Percentiles rank a stretch among this genome's conserved stretches.
These are phyloP conservation scores for Schizopygopsis malacanthus DNA, from an alignment of 2,797 vertebrate genomes.

Conservation along the genomic window DNA sequence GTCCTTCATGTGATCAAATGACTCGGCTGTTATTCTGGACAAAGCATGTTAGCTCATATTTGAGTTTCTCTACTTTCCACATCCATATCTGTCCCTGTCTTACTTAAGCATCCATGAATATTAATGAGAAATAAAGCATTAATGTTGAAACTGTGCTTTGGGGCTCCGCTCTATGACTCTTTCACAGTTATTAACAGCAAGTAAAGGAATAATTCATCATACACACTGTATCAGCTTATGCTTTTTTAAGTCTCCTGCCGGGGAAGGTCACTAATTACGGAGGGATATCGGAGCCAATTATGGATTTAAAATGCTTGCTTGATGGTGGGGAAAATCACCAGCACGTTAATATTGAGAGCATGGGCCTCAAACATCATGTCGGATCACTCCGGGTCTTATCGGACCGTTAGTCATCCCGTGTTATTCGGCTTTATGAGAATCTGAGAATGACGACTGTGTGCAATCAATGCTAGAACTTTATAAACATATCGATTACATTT, in stretches of 20 bases:
- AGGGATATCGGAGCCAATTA: slow-evolving; percentile 76
- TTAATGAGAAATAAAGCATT: too few species aligned
- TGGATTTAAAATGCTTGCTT: slow-evolving; percentile 74
- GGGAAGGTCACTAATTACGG: slow-evolving; percentile 77
- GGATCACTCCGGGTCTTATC: slow-evolving; percentile 72
- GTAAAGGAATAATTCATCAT: too few species aligned
- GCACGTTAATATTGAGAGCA: slow-evolving; percentile 74
- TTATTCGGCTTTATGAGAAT: slow-evolving; percentile 62
- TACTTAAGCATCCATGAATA: too few species aligned
- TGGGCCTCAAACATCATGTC: slow-evolving; percentile 76
- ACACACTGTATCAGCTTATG: too few species aligned
- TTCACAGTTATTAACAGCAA: too few species aligned
- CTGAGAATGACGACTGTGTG: slow-evolving; percentile 50
- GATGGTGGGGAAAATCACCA: slow-evolving; percentile 76
- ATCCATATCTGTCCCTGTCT: too few species aligned
- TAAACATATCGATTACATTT: slow-evolving; percentile 49
- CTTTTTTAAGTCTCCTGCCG: slow-evolving; percentile 69
- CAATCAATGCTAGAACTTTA: slow-evolving; percentile 47
- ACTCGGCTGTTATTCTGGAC: background rate
- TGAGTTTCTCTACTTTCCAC: background rate
- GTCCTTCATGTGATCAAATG: slow-evolving; percentile 11
- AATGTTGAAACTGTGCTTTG: too few species aligned
- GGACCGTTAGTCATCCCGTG: slow-evolving; percentile 69
- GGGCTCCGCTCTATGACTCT: too few species aligned
- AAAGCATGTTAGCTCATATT: slow-evolving; percentile 29